phyloP scores from a whole-genome alignment of 2,797 vertebrate genomes.

The Clarias laeviceps region DNA sequence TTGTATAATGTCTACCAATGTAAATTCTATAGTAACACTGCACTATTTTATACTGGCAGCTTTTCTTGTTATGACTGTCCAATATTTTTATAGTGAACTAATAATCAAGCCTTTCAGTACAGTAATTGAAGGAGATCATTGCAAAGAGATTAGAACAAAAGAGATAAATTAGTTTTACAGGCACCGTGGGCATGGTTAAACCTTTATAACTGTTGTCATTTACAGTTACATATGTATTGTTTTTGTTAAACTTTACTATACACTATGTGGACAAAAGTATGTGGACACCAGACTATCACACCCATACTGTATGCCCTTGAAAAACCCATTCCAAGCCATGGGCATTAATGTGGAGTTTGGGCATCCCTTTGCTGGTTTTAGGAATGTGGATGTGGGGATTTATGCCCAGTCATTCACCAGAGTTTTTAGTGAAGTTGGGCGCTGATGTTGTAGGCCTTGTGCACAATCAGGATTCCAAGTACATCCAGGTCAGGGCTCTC shows the following conservation, averaged over 20 bases:
- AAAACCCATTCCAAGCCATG: background rate
- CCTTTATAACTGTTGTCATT: background rate
- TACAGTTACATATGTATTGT: background rate
- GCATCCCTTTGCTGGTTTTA: background rate
- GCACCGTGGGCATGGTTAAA: background rate
- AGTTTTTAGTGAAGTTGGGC: background rate
- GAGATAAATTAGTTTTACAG: conserved; percentile 1
- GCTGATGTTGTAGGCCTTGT: background rate
- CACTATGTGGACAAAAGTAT: background rate
- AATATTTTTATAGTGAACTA: background rate
- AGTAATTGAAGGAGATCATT: background rate
- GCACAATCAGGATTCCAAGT: background rate
- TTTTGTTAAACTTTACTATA: background rate
- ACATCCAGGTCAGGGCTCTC: background rate
- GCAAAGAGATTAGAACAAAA: background rate
- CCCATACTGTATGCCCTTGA: background rate
- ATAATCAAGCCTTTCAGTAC: background rate
- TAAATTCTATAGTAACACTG: background rate
- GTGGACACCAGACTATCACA: background rate
- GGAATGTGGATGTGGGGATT: background rate
- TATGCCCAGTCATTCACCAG: background rate
- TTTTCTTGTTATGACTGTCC: background rate
- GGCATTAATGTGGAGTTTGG: background rate
- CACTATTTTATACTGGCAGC: background rate
- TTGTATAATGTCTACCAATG: background rate